Evolutionary conservation across 2,797 vertebrate species (phyloP).

Genomic region (Crax fasciolata): DNA sequence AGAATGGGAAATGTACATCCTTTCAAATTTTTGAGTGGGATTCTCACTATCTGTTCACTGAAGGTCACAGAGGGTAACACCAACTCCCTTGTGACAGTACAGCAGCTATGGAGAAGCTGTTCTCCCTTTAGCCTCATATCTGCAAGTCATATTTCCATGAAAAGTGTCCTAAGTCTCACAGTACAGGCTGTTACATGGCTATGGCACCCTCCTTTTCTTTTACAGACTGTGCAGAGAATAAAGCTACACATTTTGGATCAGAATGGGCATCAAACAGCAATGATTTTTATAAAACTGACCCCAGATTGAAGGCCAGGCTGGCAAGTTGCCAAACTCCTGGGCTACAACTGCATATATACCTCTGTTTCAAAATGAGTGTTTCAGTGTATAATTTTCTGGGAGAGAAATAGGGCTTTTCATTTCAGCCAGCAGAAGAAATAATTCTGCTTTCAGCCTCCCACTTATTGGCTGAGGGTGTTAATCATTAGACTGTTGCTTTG

Average conservation of each 20-base stretch:
- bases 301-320: background rate
- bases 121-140: background rate
- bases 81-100: background rate
- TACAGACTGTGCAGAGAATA: background rate
- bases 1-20: background rate
- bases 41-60: background rate
- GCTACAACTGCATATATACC: background rate
- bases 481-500: background rate
- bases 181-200: background rate
- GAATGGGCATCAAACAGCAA: background rate
- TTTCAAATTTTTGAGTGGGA: background rate
- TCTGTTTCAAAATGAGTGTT: background rate
- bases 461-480: background rate
- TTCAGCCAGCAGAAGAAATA: background rate
- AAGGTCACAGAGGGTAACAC: background rate
- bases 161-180: background rate
- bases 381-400: background rate
- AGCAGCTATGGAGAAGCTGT: background rate
- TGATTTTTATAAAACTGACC: background rate
- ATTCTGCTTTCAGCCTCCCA: background rate
- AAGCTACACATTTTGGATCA: background rate
- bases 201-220: background rate
- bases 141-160: background rate
- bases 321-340: background rate
- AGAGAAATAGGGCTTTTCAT: background rate